phyloP scores from a whole-genome alignment of 2,888 invertebrate genomes.

The Hemicrepidius hirtus region DNA sequence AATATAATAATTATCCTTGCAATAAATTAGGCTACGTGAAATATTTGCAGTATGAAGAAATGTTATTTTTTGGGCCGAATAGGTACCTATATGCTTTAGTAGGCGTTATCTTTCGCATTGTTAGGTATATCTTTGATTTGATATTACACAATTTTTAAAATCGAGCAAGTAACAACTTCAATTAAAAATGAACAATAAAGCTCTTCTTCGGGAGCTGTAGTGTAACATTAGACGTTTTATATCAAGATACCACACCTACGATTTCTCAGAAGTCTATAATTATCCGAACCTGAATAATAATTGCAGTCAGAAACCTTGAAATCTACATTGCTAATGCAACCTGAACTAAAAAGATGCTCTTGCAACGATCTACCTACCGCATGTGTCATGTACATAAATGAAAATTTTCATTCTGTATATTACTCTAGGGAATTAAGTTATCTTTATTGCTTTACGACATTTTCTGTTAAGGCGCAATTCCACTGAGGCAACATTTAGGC shows the following conservation, averaged over 20 bases:
- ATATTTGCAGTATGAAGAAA: too few relatives aligned
- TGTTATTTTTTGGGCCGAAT: too few relatives aligned
- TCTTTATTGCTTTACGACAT: neutral
- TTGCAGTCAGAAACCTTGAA: slow-evolving; percentile 47
- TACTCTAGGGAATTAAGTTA: neutral
- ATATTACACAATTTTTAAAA: too few relatives aligned
- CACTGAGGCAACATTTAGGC: too few relatives aligned
- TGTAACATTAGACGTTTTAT: slow-evolving; percentile 34
- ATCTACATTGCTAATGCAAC: slow-evolving; percentile 49
- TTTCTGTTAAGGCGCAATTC: too few relatives aligned
- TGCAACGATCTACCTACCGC: neutral
- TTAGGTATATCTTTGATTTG: too few relatives aligned
- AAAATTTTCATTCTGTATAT: neutral
- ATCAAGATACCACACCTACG: slow-evolving; percentile 46
- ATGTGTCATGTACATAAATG: neutral
- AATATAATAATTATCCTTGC: too few relatives aligned
- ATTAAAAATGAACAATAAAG: neutral
- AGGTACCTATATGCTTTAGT: too few relatives aligned
- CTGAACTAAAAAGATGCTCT: slow-evolving; percentile 20
- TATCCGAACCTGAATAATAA: slow-evolving; percentile 49
- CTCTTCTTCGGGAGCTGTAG: slow-evolving; percentile 29
- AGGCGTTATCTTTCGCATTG: too few relatives aligned
- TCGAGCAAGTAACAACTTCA: neutral
- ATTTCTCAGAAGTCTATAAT: slow-evolving; percentile 48
- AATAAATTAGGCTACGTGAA: too few relatives aligned